Evolutionary conservation across 1,140 invertebrate species (phyloP), one percentile per base, ranked within the genome.

Genomic region (Camponotus vicinus): DNA sequence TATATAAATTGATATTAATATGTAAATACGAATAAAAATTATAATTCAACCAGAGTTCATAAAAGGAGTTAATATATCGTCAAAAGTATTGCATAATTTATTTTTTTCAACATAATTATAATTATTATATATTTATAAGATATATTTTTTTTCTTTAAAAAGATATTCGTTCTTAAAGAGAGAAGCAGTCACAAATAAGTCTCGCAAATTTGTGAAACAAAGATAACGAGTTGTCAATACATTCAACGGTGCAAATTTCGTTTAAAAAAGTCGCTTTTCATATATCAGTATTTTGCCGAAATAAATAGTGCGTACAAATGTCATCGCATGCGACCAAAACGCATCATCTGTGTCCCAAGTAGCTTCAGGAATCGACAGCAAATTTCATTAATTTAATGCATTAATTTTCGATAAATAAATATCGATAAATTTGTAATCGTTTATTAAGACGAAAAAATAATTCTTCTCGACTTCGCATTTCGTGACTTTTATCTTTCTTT

Each of bases 311-410:
- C 5, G 40, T 40, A 67, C 32, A 69, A 67, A 79, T 71, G 52
- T 71, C 63, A 18, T 78, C 63, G 77, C 77, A 55, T 34, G 63
- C 63, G 13, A 40, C 64, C 15, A 34, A 37, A 80, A 13, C 27
- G 49, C 49, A 69, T 80, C 64, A 71, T 71, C 45, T 37, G 45
- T 79, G 45, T 79, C n/a, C 45, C 55, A 79, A 55, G 34, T 34
- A n/a, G 66, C 37, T 71, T 5, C 9, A 70, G 11, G 21, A 52
- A 37, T 27, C 42, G 42, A 66, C 45, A 27, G 27, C 27, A 27
- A 27, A 21, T 21, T 21, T 21, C 21, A 21, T 21, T 21, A 21
- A 21, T 21, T 21, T 21, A 21, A 21, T 21, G 21, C 52, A 37
- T 71, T 52, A 82, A 66, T 70, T 57, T 37, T 40, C 27, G 27